Percentiles rank a stretch among this genome's conserved stretches.
phyloP scores from a whole-genome alignment of 2,888 invertebrate genomes.

The Leucozona laternaria region DNA sequence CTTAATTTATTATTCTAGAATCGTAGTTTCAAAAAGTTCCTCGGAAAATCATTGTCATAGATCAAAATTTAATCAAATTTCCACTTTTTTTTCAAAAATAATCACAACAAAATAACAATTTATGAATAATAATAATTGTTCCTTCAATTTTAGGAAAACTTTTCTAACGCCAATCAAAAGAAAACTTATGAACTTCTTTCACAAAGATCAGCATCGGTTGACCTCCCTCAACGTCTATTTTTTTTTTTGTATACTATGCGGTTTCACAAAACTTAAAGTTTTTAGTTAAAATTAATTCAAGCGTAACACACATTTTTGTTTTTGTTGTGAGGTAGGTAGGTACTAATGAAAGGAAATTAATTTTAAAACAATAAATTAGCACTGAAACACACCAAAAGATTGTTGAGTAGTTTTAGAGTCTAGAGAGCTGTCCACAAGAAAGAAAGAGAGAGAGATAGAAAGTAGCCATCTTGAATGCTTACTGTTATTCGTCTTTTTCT shows the following conservation, averaged over 20 bases:
- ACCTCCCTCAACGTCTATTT: constrained; percentile 25
- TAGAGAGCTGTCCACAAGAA: background rate
- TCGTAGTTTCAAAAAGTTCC: too few species aligned
- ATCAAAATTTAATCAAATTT: background rate
- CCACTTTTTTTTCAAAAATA: background rate
- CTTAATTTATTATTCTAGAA: too few species aligned
- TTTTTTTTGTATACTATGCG: background rate
- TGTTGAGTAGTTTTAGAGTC: background rate
- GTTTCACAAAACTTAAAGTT: background rate
- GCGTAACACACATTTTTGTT: constrained; percentile 28
- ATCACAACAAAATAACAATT: background rate
- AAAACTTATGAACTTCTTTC: constrained; percentile 13
- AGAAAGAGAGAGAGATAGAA: background rate
- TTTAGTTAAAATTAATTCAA: constrained; percentile 48
- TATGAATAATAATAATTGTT: background rate
- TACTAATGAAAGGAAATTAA: constrained; percentile 51
- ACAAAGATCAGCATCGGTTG: background rate
- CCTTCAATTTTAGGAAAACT: background rate
- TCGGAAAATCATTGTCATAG: background rate
- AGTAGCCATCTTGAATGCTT: constrained; percentile 20
- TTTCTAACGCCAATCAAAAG: constrained; percentile 4
- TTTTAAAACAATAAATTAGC: constrained; percentile 53
- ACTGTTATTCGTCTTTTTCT: background rate
- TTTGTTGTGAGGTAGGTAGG: background rate
- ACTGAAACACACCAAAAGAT: constrained; percentile 8